Percentiles rank a stretch among this genome's conserved stretches.
These are phyloP conservation scores for Philantomba maxwellii DNA, from an alignment of 2,113 vertebrate species.

Conservation along the genomic window DNA sequence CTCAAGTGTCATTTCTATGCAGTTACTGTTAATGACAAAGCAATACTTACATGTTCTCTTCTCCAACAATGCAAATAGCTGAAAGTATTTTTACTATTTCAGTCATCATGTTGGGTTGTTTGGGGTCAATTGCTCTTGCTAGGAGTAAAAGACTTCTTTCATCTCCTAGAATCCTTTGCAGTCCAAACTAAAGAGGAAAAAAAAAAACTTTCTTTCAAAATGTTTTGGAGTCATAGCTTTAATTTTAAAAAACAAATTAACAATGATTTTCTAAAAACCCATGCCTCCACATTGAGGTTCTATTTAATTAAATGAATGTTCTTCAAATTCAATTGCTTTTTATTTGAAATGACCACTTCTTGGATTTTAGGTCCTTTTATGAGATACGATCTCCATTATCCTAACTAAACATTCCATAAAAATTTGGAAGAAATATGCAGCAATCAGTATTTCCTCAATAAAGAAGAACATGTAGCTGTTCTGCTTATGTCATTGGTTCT, in stretches of 20 bases:
- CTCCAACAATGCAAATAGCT: constrained; percentile 94
- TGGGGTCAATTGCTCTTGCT: constrained; percentile 94
- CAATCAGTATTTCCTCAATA: background rate
- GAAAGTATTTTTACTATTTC: constrained; percentile 98
- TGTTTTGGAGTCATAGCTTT: background rate
- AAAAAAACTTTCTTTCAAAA: background rate
- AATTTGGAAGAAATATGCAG: background rate
- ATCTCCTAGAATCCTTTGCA: constrained; percentile 94
- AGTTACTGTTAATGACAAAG: background rate
- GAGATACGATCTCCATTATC: background rate
- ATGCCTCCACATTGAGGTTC: background rate
- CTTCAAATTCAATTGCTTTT: constrained; percentile 8
- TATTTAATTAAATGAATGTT: background rate
- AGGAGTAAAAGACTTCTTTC: constrained; percentile 91
- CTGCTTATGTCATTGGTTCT: background rate
- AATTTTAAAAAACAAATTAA: background rate
- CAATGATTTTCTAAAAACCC: background rate
- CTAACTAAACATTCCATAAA: background rate
- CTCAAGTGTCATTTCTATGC: background rate
- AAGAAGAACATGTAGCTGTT: constrained; percentile 1
- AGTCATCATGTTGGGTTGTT: constrained; percentile 96
- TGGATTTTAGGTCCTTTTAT: background rate
- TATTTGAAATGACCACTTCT: background rate
- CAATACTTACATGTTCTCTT: constrained; percentile 93
- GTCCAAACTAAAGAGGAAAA: constrained; percentile 84